Evolutionary conservation across 2,888 invertebrate genomes (phyloP).

Genomic region (Epinotia nisella): DNA sequence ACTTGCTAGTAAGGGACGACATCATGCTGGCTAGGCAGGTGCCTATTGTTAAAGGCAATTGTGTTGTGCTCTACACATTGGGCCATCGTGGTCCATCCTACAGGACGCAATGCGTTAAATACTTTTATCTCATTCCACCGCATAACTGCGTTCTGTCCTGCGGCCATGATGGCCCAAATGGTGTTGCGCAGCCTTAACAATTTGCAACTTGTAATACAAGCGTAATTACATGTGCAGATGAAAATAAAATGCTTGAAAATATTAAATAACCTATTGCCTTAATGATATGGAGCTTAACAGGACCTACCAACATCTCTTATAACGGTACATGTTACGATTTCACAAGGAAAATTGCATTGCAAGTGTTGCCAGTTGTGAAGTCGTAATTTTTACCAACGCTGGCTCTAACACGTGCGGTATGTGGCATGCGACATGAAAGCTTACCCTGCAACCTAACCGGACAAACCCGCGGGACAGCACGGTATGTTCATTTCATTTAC

Average conservation of each 20-base stretch:
- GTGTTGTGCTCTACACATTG: no score
- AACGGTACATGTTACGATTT: not conserved
- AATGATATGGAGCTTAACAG: not conserved
- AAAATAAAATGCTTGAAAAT: not conserved
- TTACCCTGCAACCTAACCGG: slow-evolving; percentile 14
- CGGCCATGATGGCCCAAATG: no score
- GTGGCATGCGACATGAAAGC: slow-evolving; percentile 23
- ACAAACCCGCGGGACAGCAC: slow-evolving; percentile 13
- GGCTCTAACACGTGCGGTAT: slow-evolving; percentile 13
- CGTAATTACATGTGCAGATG: not conserved
- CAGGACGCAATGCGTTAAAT: no score
- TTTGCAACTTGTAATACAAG: no score
- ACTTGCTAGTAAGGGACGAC: no score
- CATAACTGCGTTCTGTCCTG: no score
- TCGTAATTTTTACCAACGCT: not conserved
- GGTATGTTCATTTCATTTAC: slow-evolving; percentile 40
- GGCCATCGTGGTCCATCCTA: no score
- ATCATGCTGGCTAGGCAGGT: no score
- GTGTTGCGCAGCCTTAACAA: no score
- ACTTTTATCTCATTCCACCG: no score
- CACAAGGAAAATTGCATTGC: not conserved
- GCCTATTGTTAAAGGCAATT: no score
- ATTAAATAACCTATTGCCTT: not conserved
- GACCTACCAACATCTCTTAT: not conserved
- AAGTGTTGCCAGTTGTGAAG: slow-evolving; percentile 4